Base-by-base conservation (phyloP, 2,888 invertebrate genomes). In the Torymus aiolomorphi region DNA sequence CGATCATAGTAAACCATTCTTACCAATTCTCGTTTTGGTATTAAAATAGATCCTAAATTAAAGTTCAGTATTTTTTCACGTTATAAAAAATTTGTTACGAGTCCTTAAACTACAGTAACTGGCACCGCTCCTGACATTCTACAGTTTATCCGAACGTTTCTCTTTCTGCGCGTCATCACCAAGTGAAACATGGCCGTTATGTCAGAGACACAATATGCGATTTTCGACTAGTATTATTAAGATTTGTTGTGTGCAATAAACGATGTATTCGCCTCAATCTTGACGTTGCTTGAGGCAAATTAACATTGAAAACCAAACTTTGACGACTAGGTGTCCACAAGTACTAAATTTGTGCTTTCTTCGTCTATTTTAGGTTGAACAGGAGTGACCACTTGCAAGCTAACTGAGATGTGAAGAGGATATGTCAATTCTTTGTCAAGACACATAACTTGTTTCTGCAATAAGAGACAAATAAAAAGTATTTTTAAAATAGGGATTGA, bases 381-480 rank as follows among this genome's bases (percentile, higher is more conserved):
- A 3, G 93, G 93, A 59, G 93, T 92, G 0, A 93, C 93, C 76
- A 94, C 92, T 85, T 95, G 91, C 87, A 95, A 91, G 86, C 94
- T 95, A 52, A 95, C 94, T 13, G 94, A 94, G 86, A 95, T 92
- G 76, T 94, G 91, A 72, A 95, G 87, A 0, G 95, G 95, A 90
- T 94, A 94, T 63, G 92, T 92, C 72, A 94, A 87, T 81, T 93
- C 92, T 24, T 92, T 91, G 76, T 94, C 94, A 80, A 94, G 90
- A 4, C 90, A 89, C 85, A 93, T 88, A 20, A 92, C 88, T 83
- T 91, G 88, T 83, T 89, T 89, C 89, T 90, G 84, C 69, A 85
- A 83, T 62, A 31, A 82, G 13, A 42, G 52, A 74, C 54, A 16
- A 24, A 20, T n/a, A 54, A 67, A 49, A 62, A 61, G 14, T 71